Base-by-base conservation (phyloP, 2,797 vertebrate genomes). In the Nannoperca obscura region DNA sequence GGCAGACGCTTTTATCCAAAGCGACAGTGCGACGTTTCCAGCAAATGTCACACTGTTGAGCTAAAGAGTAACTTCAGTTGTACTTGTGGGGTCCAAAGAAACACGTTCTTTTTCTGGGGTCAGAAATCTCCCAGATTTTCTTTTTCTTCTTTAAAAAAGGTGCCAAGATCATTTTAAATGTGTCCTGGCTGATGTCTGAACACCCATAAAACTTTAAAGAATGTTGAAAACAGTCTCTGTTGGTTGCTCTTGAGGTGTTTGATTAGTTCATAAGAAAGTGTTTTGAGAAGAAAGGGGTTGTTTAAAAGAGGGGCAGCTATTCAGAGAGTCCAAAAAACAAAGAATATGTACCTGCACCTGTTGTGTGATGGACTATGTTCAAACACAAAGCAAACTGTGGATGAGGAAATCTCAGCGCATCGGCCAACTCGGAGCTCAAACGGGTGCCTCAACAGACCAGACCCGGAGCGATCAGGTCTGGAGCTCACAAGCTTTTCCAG, bases 181-280 rank as follows among this genome's bases (percentile, higher is more conserved):
- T 82, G 60, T 78, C 65, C 71, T 55, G 66, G 71, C 71, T 55
- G 49, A 61, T 52, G 52, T 65, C 53, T 78, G 49, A 50, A 36
- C 10, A 24, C 71, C 57, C 65, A 59, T 74, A 78, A 82, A 74
- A 65, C 34, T 54, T 59, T 17, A 22, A 74, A 82, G 59, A 65
- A 74, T 55, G 54, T 53, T 78, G 50, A 78, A 78, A 78, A 70
- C 64, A 60, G 46, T 74, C 59, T 72, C 27, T 17, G 64, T 53
- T 52, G 27, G 32, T 64, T 72, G 57, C 46, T 65, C 46, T 54
- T 12, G n/a, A 22, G 40, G 66, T 54, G 69, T 70, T 73, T 76
- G 49, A 36, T 38, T 38, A 38, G 36, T 38, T 10, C 9, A 10
- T 38, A 38, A 38, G 36, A 38, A 38, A 38, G 36, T 38, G 11